Percentiles rank a stretch among this genome's conserved stretches.
phyloP scores from a whole-genome alignment of 2,113 vertebrate genomes.

The Larimichthys polyactis region DNA sequence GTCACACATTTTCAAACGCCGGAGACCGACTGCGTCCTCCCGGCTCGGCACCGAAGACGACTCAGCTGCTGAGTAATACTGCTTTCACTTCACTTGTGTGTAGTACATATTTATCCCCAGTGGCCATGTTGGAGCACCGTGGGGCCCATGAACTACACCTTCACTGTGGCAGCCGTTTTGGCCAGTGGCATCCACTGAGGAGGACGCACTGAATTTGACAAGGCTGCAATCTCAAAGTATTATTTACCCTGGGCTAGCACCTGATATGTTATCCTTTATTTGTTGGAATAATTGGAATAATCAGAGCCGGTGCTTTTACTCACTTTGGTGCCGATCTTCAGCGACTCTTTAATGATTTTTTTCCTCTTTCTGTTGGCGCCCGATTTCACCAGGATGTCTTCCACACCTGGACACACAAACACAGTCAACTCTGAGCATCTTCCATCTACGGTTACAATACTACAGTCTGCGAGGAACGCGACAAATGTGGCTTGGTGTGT shows the following conservation, averaged over 20 bases:
- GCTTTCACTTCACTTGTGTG: conserved; percentile 48
- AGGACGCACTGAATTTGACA: conserved; percentile 76
- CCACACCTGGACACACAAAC: conserved; percentile 85
- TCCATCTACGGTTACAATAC: neutral
- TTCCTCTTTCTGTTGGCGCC: conserved; percentile 87
- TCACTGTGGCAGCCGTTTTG: conserved; percentile 74
- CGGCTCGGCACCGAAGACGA: neutral
- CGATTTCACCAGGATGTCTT: conserved; percentile 94
- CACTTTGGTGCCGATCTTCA: conserved; percentile 88
- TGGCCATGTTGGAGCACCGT: conserved; percentile 10
- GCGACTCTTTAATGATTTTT: conserved; percentile 88
- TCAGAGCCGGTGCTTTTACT: conserved; percentile 44
- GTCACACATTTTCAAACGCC: neutral
- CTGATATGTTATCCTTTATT: neutral
- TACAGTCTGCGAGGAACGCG: too few relatives aligned
- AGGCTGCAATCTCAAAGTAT: conserved; percentile 46
- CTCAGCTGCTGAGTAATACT: neutral
- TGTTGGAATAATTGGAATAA: neutral
- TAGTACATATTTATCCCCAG: conserved; percentile 67
- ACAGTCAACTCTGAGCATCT: neutral
- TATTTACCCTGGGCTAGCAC: neutral
- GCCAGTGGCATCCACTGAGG: conserved; percentile 69
- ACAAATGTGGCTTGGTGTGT: neutral
- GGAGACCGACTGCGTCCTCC: neutral
- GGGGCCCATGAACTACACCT: conserved; percentile 70